A percentile compares a stretch with the other conserved stretches of the same genome.
These are phyloP conservation scores for Zingel zingel DNA, from an alignment of 2,113 vertebrate genomes.

Conservation along the genomic window DNA sequence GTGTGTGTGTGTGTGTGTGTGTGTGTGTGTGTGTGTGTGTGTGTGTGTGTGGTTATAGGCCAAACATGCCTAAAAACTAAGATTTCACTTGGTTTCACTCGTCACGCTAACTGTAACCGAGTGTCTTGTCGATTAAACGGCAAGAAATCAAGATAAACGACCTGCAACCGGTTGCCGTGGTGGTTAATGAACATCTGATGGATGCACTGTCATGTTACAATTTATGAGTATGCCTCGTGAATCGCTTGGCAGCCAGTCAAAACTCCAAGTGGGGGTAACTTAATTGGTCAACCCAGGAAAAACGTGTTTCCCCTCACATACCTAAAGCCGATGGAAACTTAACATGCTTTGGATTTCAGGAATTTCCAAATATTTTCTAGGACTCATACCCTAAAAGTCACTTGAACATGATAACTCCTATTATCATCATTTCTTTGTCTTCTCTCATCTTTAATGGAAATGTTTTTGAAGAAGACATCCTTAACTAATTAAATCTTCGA, in stretches of 20 bases:
- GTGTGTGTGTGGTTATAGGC: constrained; percentile 8
- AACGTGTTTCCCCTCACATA: neutral
- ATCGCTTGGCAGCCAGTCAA: constrained; percentile 30
- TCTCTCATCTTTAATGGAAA: constrained; percentile 53
- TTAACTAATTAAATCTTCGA: constrained; percentile 65
- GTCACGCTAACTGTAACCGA: constrained; percentile 78
- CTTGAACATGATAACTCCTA: constrained; percentile 19
- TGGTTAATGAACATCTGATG: constrained; percentile 79
- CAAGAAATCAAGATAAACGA: constrained; percentile 79
- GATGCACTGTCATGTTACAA: constrained; percentile 71
- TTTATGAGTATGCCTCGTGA: constrained; percentile 7
- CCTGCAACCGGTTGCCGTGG: constrained; percentile 84
- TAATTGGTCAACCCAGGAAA: constrained; percentile 13
- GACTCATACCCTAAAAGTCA: constrained; percentile 5
- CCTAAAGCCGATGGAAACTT: constrained; percentile 17
- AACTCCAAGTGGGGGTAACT: constrained; percentile 52
- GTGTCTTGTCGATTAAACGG: constrained; percentile 78
- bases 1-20: constrained; percentile 2
- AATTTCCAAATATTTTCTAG: constrained; percentile 20
- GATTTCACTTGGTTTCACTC: constrained; percentile 79
- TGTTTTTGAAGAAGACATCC: constrained; percentile 70
- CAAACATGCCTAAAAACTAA: constrained; percentile 63
- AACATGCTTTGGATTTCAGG: constrained; percentile 41
- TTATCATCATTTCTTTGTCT: constrained; percentile 14
- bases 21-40: constrained; percentile 3